These are phyloP conservation scores for Ernsta delagoae DNA, from an alignment of 2,888 invertebrate species.

Conservation along the genomic window DNA sequence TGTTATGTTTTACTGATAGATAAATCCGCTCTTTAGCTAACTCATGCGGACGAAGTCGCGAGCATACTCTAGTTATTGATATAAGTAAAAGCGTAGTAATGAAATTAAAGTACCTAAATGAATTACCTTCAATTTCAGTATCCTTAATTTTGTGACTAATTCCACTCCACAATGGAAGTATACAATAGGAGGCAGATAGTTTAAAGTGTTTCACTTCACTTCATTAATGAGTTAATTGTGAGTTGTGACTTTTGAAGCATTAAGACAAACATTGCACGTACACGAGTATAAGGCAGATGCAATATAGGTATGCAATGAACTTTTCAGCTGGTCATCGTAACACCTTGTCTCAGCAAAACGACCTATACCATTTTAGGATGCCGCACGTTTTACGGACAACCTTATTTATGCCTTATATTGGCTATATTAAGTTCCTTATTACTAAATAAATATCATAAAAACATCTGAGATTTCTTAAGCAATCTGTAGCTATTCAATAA, in stretches of 20 bases:
- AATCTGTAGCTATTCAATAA: slow-evolving; percentile 14
- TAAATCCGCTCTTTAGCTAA: no score
- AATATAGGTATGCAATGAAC: slow-evolving; percentile 21
- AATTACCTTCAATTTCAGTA: no score
- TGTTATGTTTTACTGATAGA: no score
- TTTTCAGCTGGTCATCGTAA: slow-evolving; percentile 58
- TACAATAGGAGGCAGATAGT: no score
- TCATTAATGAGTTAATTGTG: no score
- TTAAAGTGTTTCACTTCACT: no score
- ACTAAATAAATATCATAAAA: neutral
- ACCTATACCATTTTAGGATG: slow-evolving; percentile 58
- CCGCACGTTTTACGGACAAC: slow-evolving; percentile 55
- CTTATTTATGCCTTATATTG: slow-evolving; percentile 57
- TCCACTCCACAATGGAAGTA: no score
- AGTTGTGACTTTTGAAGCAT: neutral
- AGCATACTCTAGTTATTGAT: no score
- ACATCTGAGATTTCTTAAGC: neutral
- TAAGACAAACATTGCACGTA: neutral
- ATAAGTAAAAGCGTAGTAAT: no score
- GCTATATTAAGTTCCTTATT: slow-evolving; percentile 43
- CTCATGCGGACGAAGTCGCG: no score
- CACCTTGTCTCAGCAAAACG: slow-evolving; percentile 57
- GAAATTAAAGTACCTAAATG: no score
- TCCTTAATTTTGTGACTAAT: no score
- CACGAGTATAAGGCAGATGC: slow-evolving; percentile 59